phyloP scores from a whole-genome alignment of 1,140 invertebrate genomes.

The Euwallacea fornicatus region DNA sequence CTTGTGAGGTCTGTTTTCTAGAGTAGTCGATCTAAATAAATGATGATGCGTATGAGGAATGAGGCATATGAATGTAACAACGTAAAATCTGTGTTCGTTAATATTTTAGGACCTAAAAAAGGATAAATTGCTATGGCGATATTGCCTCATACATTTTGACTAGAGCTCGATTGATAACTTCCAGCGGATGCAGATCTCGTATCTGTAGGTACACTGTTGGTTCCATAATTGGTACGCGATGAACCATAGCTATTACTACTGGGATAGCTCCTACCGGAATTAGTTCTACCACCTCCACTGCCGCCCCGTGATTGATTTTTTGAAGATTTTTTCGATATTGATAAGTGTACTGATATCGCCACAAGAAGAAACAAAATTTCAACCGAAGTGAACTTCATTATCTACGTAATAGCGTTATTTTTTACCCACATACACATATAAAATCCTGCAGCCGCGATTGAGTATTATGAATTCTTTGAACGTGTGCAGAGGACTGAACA shows the following conservation, averaged over 20 bases:
- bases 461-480: not conserved
- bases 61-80: too few relatives aligned
- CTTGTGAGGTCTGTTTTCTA: conserved; percentile 3
- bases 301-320: conserved; percentile 1
- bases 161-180: too few relatives aligned
- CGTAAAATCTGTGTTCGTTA: too few relatives aligned
- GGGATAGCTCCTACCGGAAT: not conserved
- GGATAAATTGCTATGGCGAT: not conserved
- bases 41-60: too few relatives aligned
- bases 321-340: not conserved
- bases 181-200: too few relatives aligned
- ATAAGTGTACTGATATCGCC: not conserved
- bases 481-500: not conserved
- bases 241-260: too few relatives aligned
- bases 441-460: not conserved
- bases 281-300: not conserved
- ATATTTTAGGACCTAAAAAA: too few relatives aligned
- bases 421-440: too few relatives aligned
- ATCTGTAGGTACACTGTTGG: too few relatives aligned
- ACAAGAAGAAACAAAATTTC: not conserved
- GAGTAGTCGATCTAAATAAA: conserved; percentile 2
- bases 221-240: too few relatives aligned
- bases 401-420: too few relatives aligned
- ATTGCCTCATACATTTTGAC: too few relatives aligned
- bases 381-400: not conserved